Conservation (phyloP, 2,113 vertebrate genomes). For the Aleadryas rufinucha region DNA sequence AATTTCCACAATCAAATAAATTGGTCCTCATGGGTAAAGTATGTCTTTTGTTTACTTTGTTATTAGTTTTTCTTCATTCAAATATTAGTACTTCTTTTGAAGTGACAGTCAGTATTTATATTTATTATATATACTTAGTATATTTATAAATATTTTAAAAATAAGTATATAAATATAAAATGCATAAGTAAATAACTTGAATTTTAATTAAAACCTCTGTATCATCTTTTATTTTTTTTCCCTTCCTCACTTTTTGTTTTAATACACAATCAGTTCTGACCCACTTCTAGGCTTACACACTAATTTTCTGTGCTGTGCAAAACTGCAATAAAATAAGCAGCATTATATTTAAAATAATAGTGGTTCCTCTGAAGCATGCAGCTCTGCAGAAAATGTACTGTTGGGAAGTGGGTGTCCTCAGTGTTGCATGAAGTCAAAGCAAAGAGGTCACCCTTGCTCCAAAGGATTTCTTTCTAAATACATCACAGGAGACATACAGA, state of each 20-base stretch:
- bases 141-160: background rate
- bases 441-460: background rate
- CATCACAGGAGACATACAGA: background rate
- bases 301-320: background rate
- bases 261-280: background rate
- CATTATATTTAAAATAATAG: background rate
- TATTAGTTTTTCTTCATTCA: background rate
- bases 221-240: fast-evolving
- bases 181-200: background rate
- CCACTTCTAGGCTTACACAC: background rate
- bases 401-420: background rate
- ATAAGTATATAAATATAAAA: background rate
- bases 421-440: background rate
- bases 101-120: background rate
- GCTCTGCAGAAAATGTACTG: background rate
- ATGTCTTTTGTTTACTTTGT: background rate
- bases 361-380: background rate
- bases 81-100: background rate
- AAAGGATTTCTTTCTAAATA: background rate
- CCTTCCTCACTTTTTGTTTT: background rate
- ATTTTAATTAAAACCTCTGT: background rate
- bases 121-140: background rate
- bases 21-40: background rate
- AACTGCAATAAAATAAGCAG: background rate
- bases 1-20: background rate